phyloP scores from a whole-genome alignment of 2,797 vertebrate species.

The Psittacula echo region DNA sequence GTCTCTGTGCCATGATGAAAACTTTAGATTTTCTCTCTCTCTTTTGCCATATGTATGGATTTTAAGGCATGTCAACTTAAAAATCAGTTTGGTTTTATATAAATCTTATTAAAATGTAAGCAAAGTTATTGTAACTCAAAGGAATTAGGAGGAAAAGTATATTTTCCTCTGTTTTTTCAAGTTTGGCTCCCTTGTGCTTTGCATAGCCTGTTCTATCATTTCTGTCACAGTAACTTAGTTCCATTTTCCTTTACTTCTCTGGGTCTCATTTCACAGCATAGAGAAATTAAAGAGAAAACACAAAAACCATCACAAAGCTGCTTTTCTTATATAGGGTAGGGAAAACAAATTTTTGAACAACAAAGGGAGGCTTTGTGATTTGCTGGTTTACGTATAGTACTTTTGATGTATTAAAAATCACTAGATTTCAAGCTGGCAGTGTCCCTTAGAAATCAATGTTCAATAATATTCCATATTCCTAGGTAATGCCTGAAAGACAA shows the following conservation, averaged over 20 bases:
- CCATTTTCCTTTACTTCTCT: not conserved
- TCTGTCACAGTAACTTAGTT: conserved; percentile 6
- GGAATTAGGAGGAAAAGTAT: not conserved
- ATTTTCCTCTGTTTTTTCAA: not conserved
- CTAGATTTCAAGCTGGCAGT: not conserved
- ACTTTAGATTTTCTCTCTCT: conserved; percentile 47
- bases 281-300: not conserved
- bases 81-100: conserved; percentile 55
- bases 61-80: conserved; percentile 47
- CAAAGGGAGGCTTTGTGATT: not conserved
- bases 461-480: not conserved
- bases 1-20: conserved; percentile 36
- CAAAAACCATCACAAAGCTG: not conserved
- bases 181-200: not conserved
- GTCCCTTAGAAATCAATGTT: not conserved
- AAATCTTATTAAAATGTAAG: conserved; percentile 55
- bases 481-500: conserved; percentile 8
- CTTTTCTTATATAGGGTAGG: not conserved
- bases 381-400: not conserved
- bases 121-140: conserved; percentile 23
- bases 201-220: not conserved
- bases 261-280: not conserved
- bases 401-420: conserved; percentile 4
- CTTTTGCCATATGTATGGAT: conserved; percentile 32
- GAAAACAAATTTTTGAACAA: conserved; percentile 23